Evolutionary conservation across 2,888 invertebrate genomes (phyloP).

Genomic region (Troides aeacus): DNA sequence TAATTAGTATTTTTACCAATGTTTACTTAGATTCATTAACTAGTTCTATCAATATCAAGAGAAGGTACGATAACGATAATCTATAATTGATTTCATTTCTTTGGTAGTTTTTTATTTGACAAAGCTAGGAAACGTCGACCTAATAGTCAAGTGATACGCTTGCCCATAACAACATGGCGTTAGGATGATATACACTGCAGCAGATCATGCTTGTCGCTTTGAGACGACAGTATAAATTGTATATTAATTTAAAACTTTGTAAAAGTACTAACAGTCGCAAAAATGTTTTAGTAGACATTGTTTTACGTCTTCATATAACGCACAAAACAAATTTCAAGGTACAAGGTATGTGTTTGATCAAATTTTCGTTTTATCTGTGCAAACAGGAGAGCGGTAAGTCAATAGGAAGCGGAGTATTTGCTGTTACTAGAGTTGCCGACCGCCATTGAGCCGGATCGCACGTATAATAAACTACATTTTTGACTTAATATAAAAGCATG

Average conservation of each 20-base stretch:
- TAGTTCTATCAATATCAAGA: too few species aligned
- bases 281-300: background rate
- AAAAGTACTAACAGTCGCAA: background rate
- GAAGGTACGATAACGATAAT: too few species aligned
- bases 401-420: conserved; percentile 45
- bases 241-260: background rate
- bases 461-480: conserved; percentile 16
- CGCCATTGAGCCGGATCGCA: conserved; percentile 18
- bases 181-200: too few species aligned
- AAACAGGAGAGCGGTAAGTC: conserved; percentile 44
- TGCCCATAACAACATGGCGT: too few species aligned
- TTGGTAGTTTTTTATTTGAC: too few species aligned
- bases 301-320: background rate
- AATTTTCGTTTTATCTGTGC: conserved; percentile 47
- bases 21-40: too few species aligned
- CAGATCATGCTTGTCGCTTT: too few species aligned
- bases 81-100: too few species aligned
- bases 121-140: too few species aligned
- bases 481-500: conserved; percentile 6
- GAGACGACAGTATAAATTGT: too few species aligned
- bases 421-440: conserved; percentile 35
- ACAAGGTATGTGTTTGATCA: conserved; percentile 28
- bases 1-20: too few species aligned
- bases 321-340: conserved; percentile 19
- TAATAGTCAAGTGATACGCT: too few species aligned